A percentile compares a stretch with the other conserved stretches of the same genome.
Evolutionary conservation across 2,888 invertebrate species (phyloP).

Genomic region (Megaustenia siamemsis): DNA sequence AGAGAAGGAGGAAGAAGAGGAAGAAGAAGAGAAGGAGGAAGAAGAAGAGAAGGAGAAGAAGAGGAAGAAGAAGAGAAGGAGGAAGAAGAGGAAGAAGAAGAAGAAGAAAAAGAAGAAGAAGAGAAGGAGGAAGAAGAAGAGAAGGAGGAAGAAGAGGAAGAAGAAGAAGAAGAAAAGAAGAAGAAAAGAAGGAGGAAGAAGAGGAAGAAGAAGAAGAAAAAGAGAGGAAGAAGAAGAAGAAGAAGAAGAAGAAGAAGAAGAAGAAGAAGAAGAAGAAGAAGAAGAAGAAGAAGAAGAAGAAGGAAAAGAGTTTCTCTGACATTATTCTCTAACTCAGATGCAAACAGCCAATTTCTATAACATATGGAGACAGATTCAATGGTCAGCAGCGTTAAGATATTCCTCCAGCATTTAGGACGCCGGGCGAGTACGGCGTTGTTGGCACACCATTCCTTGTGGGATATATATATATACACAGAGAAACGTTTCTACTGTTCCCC

Average conservation of each 20-base stretch:
- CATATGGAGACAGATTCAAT: no score
- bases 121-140: neutral
- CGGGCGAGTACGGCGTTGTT: no score
- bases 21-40: neutral
- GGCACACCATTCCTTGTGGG: no score
- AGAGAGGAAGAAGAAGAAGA: no score
- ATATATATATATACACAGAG: no score
- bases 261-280: no score
- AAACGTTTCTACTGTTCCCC: no score
- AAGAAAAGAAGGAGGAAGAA: neutral
- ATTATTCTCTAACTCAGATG: neutral
- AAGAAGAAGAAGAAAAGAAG: neutral
- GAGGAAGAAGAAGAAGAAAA: neutral
- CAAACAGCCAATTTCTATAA: no score
- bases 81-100: neutral
- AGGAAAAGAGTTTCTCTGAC: neutral
- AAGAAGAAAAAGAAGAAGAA: neutral
- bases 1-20: neutral
- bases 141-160: neutral
- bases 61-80: neutral
- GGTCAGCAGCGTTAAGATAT: no score
- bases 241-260: no score
- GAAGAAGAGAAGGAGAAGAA: conserved; percentile 5
- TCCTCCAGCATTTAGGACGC: no score
- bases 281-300: neutral